Conservation (phyloP, 1,140 invertebrate genomes). For the Tachypleus tridentatus region DNA sequence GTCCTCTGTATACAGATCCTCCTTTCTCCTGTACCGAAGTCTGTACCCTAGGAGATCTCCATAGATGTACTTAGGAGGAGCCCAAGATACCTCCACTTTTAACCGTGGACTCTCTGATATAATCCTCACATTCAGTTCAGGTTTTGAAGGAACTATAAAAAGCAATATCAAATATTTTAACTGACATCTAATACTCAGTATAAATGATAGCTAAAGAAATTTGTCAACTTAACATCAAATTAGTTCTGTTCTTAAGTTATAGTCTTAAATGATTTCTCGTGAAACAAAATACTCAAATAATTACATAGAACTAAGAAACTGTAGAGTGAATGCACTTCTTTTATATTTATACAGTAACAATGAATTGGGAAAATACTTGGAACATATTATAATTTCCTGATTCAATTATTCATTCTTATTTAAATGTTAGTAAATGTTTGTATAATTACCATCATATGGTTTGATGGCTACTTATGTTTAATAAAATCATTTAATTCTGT, state of each 20-base stretch:
- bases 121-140: constrained; percentile 66
- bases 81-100: constrained; percentile 82
- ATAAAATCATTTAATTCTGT: no score
- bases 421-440: no score
- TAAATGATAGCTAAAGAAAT: neutral
- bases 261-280: neutral
- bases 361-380: no score
- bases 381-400: no score
- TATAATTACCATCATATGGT: no score
- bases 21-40: constrained; percentile 42
- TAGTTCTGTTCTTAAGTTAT: neutral
- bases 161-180: constrained; percentile 1
- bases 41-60: constrained; percentile 75
- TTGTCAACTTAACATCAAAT: no score
- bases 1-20: constrained; percentile 42
- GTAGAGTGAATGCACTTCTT: neutral
- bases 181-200: neutral
- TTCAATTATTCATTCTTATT: no score
- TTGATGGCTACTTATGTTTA: no score
- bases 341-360: neutral
- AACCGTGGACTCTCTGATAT: constrained; percentile 68
- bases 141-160: constrained; percentile 58
- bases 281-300: neutral
- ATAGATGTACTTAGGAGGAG: constrained; percentile 68
- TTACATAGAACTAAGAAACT: neutral